Evolutionary conservation across 2,113 vertebrate species (phyloP), one percentile per base, ranked within the genome.

Genomic region (Athene noctua): DNA sequence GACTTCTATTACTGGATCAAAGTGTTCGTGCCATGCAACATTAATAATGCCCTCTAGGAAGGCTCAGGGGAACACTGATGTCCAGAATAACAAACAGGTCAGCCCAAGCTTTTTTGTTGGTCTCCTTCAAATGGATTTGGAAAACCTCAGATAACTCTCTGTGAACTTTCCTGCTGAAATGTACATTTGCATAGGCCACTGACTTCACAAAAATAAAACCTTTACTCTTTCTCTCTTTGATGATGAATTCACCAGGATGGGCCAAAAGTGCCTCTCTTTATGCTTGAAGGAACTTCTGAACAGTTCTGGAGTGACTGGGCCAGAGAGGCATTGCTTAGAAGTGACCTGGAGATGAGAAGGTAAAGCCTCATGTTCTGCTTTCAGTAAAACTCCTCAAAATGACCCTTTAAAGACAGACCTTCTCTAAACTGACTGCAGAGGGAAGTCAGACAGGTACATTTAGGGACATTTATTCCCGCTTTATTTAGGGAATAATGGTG

Each of bases 41-140:
- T 87, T 86, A 88, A 91, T 80, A 81, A 94, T 88, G 67, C 25
- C 62, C 73, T 92, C 42, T 74, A 58, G 80, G 78, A 97, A 82
- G 68, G 86, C 80, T 91, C 42, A 86, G 65, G 65, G 62, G 21
- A 96, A 13, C n/a, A 59, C 2, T 0, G 11, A 18, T 51, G 30
- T 83, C 29, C 58, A 94, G 90, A 94, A 86, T 81, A 86, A 82
- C 17, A 68, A 94, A 86, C 30, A 79, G 38, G 49, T 51, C 32
- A 93, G 32, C 38, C 51, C 38, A 47, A 63, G 38, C 3, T 80
- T 79, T 92, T 92, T 96, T 84, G 34, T 55, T 90, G 40, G 10
- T 86, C 46, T 88, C 13, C 77, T 90, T 91, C 40, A 82, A 74
- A 9, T 18, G 15, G 59, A 81, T 86, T 42, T 86, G 67, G 74